A percentile compares a stretch with the other conserved stretches of the same genome.
Conservation (phyloP, 2,797 vertebrate genomes). For the Carcharodon carcharias region DNA sequence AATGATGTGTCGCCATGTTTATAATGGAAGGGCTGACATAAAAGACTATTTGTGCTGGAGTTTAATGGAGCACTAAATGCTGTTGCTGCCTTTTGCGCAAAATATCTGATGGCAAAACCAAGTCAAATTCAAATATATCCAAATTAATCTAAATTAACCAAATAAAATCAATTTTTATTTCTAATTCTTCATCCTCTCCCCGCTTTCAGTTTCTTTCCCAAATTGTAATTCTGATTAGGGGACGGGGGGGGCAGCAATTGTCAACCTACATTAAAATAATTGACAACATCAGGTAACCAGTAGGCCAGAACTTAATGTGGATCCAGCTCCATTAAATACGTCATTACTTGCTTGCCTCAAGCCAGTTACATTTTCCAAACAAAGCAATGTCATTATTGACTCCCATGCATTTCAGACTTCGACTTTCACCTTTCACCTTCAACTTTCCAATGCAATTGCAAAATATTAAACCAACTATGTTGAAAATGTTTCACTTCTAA, state of each 20-base stretch:
- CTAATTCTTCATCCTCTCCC: background rate
- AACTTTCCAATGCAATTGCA: background rate
- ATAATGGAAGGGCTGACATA: background rate
- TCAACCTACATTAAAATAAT: slow-evolving; percentile 5
- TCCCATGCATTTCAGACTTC: background rate
- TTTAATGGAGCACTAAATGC: background rate
- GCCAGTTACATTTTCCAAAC: too few species aligned
- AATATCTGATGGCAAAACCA: background rate
- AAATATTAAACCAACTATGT: background rate
- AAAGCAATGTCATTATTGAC: background rate
- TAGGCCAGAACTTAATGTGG: background rate
- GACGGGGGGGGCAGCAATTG: background rate
- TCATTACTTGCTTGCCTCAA: background rate
- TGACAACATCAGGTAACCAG: background rate
- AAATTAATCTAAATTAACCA: background rate
- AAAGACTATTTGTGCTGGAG: background rate
- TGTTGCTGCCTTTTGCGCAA: background rate
- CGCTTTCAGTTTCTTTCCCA: background rate
- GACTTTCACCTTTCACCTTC: background rate
- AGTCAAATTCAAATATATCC: background rate
- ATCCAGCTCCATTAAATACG: background rate
- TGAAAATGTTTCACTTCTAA: background rate
- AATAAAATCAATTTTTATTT: background rate
- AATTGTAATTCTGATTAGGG: background rate
- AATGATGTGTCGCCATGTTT: background rate